A percentile compares a stretch with the other conserved stretches of the same genome.
Conservation (phyloP, 2,113 vertebrate species). For the Pandion haliaetus region DNA sequence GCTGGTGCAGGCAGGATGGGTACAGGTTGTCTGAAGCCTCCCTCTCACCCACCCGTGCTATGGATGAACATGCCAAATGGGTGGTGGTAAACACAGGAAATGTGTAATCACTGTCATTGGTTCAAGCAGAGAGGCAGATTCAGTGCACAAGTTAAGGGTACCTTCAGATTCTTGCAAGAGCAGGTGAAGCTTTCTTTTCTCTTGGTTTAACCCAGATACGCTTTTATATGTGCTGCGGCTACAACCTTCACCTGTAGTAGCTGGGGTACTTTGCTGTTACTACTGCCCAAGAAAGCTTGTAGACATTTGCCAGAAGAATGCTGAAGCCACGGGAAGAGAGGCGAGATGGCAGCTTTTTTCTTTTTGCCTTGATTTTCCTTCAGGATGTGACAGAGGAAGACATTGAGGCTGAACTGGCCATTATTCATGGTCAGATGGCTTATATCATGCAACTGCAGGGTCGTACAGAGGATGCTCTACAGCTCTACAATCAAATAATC, state of each 20-base stretch:
- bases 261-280: background rate
- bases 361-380: background rate
- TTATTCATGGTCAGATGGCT: constrained; percentile 99
- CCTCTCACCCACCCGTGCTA: background rate
- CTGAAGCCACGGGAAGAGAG: background rate
- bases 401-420: constrained; percentile 89
- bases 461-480: constrained; percentile 89
- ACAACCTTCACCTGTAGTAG: background rate
- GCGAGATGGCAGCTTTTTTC: background rate
- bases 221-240: background rate
- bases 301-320: background rate
- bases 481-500: constrained; percentile 99
- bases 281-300: background rate
- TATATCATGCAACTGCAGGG: constrained; percentile 93
- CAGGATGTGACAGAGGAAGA: constrained; percentile 97
- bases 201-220: background rate
- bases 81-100: background rate
- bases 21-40: background rate
- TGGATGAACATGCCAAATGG: background rate
- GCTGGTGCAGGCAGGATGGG: background rate
- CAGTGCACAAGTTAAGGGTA: background rate
- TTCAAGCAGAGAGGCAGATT: background rate
- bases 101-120: background rate
- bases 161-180: background rate
- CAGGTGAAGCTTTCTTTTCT: background rate